Evolutionary conservation across 2,113 vertebrate genomes (phyloP).

Genomic region (Leptobrachium ailaonicum): DNA sequence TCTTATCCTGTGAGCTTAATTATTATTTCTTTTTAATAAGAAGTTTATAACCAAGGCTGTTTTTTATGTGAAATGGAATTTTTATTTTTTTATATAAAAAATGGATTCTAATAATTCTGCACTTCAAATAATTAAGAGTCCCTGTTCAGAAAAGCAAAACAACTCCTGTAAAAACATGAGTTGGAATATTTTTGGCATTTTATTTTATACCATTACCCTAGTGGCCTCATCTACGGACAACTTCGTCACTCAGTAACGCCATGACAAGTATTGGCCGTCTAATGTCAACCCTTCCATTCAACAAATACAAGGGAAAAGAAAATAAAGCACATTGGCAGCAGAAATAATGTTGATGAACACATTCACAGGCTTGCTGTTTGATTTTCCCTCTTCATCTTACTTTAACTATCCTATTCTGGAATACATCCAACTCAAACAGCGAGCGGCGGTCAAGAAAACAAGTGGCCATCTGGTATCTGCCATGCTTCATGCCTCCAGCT

Average conservation of each 20-base stretch:
- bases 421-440: neutral
- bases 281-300: slow-evolving; percentile 1
- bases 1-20: no score
- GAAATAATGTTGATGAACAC: neutral
- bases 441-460: neutral
- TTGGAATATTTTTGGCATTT: neutral
- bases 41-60: no score
- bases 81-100: no score
- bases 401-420: neutral
- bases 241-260: slow-evolving; percentile 2
- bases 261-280: neutral
- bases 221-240: neutral
- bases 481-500: neutral
- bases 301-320: neutral
- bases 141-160: no score
- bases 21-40: no score
- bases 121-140: no score
- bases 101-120: no score
- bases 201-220: neutral
- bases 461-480: neutral
- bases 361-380: neutral
- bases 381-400: neutral
- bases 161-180: no score
- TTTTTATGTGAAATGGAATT: no score
- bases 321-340: neutral